Conservation (phyloP, 2,797 vertebrate genomes). For the Babyrousa celebensis region DNA sequence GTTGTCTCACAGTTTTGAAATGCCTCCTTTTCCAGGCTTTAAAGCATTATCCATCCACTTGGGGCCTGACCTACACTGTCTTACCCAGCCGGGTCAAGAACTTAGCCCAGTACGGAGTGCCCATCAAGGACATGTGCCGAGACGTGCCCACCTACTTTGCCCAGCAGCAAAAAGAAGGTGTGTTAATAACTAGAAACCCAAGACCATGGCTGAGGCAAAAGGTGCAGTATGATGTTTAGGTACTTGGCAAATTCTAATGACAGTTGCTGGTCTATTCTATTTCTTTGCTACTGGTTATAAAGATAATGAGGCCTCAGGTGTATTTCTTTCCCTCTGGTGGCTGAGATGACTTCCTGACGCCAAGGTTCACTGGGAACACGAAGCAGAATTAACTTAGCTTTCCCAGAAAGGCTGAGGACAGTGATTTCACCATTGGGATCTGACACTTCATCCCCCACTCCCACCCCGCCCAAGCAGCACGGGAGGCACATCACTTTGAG, state of each 20-base stretch:
- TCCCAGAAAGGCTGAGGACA: neutral
- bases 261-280: neutral
- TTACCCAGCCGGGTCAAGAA: constrained; percentile 78
- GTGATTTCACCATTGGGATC: neutral
- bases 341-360: neutral
- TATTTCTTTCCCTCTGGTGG: neutral
- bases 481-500: neutral
- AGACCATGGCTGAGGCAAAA: neutral
- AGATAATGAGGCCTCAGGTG: neutral
- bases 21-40: constrained; percentile 15
- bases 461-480: neutral
- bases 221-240: neutral
- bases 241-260: constrained; percentile 11
- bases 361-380: neutral
- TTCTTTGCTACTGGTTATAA: neutral
- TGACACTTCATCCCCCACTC: neutral
- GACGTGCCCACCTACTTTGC: constrained; percentile 81
- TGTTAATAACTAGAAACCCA: constrained; percentile 54
- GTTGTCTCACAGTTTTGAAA: neutral
- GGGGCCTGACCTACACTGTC: constrained; percentile 74
- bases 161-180: constrained; percentile 76
- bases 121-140: constrained; percentile 79
- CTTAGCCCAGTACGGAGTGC: constrained; percentile 73
- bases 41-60: constrained; percentile 50
- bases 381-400: neutral